Percentiles rank a stretch among this genome's conserved stretches.
These are phyloP conservation scores for Gadus macrocephalus DNA, from an alignment of 2,113 vertebrate genomes.

Conservation along the genomic window DNA sequence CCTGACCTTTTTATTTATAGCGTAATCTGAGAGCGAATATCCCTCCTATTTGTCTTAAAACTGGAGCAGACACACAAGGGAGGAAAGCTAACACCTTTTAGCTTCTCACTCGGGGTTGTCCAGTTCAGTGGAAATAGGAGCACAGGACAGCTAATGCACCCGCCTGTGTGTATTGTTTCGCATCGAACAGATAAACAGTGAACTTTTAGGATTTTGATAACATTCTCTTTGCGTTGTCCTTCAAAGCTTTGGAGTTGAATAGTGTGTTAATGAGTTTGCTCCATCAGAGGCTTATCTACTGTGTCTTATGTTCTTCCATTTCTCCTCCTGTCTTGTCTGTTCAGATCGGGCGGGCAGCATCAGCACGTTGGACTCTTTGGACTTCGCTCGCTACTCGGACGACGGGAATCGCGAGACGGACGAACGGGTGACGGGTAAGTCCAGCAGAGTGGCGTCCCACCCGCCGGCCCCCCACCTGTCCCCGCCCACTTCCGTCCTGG, in stretches of 20 bases:
- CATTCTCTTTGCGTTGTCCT: no score
- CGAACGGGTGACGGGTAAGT: slow-evolving; percentile 92
- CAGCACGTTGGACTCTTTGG: slow-evolving; percentile 97
- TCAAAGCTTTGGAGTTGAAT: no score
- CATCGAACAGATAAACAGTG: background rate
- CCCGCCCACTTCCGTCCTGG: background rate
- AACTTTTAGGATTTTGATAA: background rate
- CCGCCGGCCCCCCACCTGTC: no score
- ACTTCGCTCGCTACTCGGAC: slow-evolving; percentile 98
- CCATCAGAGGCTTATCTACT: background rate
- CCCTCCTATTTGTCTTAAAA: slow-evolving; percentile 26
- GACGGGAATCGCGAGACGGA: slow-evolving; percentile 96
- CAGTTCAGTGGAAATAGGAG: slow-evolving; percentile 50
- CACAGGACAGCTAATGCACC: slow-evolving; percentile 28
- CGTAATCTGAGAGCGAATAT: slow-evolving; percentile 34
- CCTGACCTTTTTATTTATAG: slow-evolving; percentile 31
- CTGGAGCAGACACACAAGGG: background rate
- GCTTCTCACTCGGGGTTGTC: slow-evolving; percentile 9
- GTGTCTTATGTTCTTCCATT: background rate
- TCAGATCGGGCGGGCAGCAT: slow-evolving; percentile 95
- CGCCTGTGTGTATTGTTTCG: slow-evolving; percentile 16
- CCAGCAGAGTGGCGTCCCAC: slow-evolving; percentile 2
- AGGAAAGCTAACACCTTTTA: slow-evolving; percentile 42
- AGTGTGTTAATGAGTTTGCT: background rate
- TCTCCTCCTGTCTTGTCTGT: slow-evolving; percentile 29